Conservation (phyloP, 2,113 vertebrate species). For the Chloebia gouldiae region DNA sequence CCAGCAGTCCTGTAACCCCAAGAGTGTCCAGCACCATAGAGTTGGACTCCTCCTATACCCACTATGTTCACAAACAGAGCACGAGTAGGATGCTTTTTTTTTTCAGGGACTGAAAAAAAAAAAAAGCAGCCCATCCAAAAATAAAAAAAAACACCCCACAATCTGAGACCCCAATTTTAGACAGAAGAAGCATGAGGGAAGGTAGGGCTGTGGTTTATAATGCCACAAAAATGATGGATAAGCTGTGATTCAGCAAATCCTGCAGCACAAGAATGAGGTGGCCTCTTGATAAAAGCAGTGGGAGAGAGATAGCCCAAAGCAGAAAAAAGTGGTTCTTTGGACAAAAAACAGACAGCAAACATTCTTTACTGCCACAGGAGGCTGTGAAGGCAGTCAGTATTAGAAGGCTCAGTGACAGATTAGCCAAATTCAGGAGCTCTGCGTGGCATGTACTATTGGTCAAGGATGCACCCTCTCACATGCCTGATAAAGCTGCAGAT, state of each 20-base stretch:
- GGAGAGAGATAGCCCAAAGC: neutral
- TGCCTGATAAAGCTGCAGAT: neutral
- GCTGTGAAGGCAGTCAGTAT: neutral
- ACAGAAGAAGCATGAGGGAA: neutral
- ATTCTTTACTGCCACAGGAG: neutral
- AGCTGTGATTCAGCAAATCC: neutral
- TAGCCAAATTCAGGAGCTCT: neutral
- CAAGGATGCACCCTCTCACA: neutral
- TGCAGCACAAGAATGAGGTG: neutral
- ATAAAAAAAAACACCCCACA: no score
- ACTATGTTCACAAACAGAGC: neutral
- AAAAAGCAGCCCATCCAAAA: accelerated
- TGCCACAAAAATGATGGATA: accelerated
- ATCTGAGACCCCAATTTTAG: neutral
- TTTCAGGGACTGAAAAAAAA: no score
- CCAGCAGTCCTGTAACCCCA: neutral
- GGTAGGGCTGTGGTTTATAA: neutral
- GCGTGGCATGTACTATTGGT: neutral
- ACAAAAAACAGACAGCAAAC: neutral
- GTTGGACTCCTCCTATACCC: neutral
- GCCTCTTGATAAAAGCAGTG: neutral
- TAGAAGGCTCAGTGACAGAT: neutral
- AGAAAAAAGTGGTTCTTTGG: neutral
- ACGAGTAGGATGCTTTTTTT: no score
- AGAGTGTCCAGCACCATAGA: neutral